These are phyloP conservation scores for Noctua janthina DNA, from an alignment of 2,888 invertebrate genomes.

Conservation along the genomic window DNA sequence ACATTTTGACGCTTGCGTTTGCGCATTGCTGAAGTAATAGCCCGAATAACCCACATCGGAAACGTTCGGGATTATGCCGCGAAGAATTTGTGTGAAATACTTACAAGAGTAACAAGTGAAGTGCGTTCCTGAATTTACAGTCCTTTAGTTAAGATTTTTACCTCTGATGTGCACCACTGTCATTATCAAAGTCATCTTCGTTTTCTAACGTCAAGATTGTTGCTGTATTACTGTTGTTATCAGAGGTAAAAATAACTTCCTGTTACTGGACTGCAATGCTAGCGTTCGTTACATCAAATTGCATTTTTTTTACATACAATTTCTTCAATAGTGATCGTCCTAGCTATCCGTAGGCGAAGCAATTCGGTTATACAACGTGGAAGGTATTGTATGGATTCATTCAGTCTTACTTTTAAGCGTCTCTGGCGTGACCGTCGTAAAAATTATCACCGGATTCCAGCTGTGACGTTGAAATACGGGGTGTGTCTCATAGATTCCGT, in stretches of 20 bases:
- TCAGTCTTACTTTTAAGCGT: constrained; percentile 31
- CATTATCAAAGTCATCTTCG: not conserved
- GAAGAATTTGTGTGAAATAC: constrained; percentile 69
- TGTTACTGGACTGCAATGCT: constrained; percentile 35
- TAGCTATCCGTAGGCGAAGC: constrained; percentile 11
- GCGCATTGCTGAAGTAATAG: constrained; percentile 52
- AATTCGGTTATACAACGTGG: constrained; percentile 34
- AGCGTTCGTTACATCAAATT: constrained; percentile 55
- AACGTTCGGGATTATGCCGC: constrained; percentile 53
- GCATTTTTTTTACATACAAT: constrained; percentile 37
- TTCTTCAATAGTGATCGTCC: constrained; percentile 22
- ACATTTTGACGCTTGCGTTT: constrained; percentile 50
- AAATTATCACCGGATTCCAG: constrained; percentile 34
- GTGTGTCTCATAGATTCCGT: constrained; percentile 22
- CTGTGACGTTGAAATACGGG: constrained; percentile 28
- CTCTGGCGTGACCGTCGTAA: constrained; percentile 9
- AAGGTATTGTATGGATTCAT: constrained; percentile 44
- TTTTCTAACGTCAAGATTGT: not conserved
- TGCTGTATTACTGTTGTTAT: not conserved
- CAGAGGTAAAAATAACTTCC: not conserved
- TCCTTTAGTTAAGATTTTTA: not conserved
- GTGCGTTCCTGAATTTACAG: constrained; percentile 57
- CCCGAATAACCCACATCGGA: constrained; percentile 57
- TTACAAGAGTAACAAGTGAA: constrained; percentile 55
- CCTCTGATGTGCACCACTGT: not conserved